These are phyloP conservation scores for Syngnathus scovelli DNA, from an alignment of 2,113 vertebrate species.

Conservation along the genomic window DNA sequence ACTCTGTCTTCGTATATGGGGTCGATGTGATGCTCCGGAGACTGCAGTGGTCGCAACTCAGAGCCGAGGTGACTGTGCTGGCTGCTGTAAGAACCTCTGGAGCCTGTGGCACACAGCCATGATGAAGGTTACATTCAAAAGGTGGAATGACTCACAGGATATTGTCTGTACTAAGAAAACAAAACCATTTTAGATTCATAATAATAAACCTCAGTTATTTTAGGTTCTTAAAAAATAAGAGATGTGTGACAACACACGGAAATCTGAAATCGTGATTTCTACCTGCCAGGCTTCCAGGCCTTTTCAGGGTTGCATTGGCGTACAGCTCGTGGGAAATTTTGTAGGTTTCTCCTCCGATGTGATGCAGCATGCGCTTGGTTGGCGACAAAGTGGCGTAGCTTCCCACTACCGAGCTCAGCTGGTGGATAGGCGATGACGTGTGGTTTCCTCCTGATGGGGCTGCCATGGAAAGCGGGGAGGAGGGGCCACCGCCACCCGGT, in stretches of 20 bases:
- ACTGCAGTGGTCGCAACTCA: conserved; percentile 92
- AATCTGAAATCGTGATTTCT: no score
- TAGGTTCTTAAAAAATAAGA: background rate
- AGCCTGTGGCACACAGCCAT: conserved; percentile 69
- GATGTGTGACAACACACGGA: no score
- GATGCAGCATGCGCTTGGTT: conserved; percentile 90
- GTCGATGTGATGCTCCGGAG: conserved; percentile 97
- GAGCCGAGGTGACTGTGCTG: conserved; percentile 94
- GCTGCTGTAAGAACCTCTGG: conserved; percentile 93
- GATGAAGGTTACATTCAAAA: background rate
- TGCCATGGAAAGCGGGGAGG: conserved; percentile 69
- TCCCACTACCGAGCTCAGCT: conserved; percentile 87
- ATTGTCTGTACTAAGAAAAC: background rate
- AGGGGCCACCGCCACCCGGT: conserved; percentile 71
- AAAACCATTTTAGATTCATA: background rate
- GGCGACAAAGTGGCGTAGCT: conserved; percentile 95
- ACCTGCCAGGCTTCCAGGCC: conserved; percentile 97
- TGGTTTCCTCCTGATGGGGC: conserved; percentile 67
- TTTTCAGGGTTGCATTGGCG: conserved; percentile 90
- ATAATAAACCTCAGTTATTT: no score
- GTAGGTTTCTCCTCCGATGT: conserved; percentile 78
- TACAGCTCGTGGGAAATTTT: conserved; percentile 95
- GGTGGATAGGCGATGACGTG: conserved; percentile 84
- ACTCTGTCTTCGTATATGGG: conserved; percentile 98
- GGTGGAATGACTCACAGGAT: background rate